phyloP scores from a whole-genome alignment of 1,140 invertebrate species.

The Drosophila malerkotliana region DNA sequence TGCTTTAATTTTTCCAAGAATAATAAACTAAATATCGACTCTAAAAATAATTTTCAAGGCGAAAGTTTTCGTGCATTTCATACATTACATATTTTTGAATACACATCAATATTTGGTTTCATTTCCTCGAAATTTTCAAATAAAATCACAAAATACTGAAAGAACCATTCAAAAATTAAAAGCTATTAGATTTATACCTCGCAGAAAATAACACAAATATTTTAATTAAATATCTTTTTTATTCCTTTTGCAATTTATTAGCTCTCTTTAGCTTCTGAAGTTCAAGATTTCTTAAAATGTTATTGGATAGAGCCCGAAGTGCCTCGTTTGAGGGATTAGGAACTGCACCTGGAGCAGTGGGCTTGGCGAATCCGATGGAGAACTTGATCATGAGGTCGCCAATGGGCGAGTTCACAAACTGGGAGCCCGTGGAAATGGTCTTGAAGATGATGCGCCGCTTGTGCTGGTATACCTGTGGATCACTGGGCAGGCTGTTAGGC shows the following conservation, averaged over 20 bases:
- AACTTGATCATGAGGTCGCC: slow-evolving; percentile 79
- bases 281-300: slow-evolving; percentile 53
- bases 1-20: not conserved
- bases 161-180: no score
- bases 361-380: slow-evolving; percentile 73
- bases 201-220: not conserved
- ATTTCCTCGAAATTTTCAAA: no score
- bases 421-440: slow-evolving; percentile 74
- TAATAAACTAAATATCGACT: not conserved
- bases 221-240: slow-evolving; percentile 1
- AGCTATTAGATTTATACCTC: not conserved
- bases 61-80: not conserved
- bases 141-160: no score
- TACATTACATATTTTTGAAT: no score
- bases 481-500: slow-evolving; percentile 28
- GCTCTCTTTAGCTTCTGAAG: slow-evolving; percentile 48
- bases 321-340: slow-evolving; percentile 42
- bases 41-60: not conserved
- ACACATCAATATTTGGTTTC: no score
- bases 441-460: slow-evolving; percentile 76
- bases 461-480: slow-evolving; percentile 65
- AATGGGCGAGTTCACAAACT: slow-evolving; percentile 72
- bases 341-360: slow-evolving; percentile 6
- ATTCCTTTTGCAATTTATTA: slow-evolving; percentile 47
- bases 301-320: slow-evolving; percentile 53